A percentile compares a stretch with the other conserved stretches of the same genome.
Evolutionary conservation across 2,797 vertebrate species (phyloP).

Genomic region (Valencia hispanica): DNA sequence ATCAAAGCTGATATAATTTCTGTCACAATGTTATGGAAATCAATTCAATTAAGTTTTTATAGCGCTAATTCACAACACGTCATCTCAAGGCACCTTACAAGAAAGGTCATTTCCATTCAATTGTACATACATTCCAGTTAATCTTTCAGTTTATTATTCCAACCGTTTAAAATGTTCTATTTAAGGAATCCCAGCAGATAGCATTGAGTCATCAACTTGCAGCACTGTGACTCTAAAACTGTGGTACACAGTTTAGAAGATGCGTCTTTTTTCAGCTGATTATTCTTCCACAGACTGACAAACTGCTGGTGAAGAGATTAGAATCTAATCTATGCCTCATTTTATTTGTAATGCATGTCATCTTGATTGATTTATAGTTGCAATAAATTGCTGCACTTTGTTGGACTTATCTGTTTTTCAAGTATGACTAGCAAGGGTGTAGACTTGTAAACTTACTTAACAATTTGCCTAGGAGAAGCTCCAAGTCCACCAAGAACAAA

Average conservation of each 20-base stretch:
- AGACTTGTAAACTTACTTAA: background rate
- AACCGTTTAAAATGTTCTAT: too few relatives aligned
- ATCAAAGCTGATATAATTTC: background rate
- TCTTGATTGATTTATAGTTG: background rate
- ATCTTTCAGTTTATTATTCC: too few relatives aligned
- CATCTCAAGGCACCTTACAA: too few relatives aligned
- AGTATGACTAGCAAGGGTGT: background rate
- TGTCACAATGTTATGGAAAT: background rate
- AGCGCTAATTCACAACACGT: too few relatives aligned
- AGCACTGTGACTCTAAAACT: background rate
- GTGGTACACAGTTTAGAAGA: background rate
- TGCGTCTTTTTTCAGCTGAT: background rate
- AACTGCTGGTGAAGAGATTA: background rate
- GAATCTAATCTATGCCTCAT: background rate
- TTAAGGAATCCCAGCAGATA: too few relatives aligned
- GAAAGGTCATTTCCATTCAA: too few relatives aligned
- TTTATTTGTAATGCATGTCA: background rate
- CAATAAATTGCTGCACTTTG: background rate
- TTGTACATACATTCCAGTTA: too few relatives aligned
- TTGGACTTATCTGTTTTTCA: background rate
- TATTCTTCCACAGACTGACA: background rate
- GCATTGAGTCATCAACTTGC: too few relatives aligned
- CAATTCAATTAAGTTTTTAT: too few relatives aligned
- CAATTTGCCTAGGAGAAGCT: background rate
- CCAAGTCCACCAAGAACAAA: background rate